phyloP scores from a whole-genome alignment of 2,888 invertebrate species.

The Nymphalis c-album region DNA sequence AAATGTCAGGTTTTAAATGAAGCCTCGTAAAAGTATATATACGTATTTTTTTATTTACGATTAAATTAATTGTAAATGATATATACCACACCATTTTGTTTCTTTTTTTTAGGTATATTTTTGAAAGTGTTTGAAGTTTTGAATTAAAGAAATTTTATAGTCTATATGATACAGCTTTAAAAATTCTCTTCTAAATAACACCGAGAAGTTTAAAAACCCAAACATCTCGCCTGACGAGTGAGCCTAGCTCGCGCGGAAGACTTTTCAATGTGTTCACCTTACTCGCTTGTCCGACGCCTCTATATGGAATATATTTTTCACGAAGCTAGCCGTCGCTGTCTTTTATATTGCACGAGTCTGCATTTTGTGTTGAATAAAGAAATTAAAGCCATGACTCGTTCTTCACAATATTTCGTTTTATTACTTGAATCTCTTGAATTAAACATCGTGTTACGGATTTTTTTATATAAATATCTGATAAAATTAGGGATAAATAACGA shows the following conservation, averaged over 20 bases:
- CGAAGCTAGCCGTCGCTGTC: constrained; percentile 56
- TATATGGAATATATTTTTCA: constrained; percentile 62
- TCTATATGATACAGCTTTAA: not conserved
- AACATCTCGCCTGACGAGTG: constrained; percentile 46
- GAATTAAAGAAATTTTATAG: not conserved
- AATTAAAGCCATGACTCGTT: constrained; percentile 36
- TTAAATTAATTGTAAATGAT: no score
- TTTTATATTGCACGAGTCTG: constrained; percentile 38
- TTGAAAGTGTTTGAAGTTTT: no score
- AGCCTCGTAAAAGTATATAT: no score
- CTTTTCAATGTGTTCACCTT: constrained; percentile 58
- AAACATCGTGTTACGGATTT: constrained; percentile 13
- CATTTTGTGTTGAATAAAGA: constrained; percentile 40
- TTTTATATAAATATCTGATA: not conserved
- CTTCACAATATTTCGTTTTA: constrained; percentile 21
- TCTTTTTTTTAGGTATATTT: no score
- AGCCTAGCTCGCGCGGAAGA: constrained; percentile 53
- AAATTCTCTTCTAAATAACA: not conserved
- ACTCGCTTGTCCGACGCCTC: constrained; percentile 48
- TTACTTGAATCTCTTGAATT: constrained; percentile 11
- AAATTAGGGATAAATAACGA: not conserved
- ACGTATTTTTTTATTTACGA: no score
- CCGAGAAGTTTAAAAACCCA: constrained; percentile 46
- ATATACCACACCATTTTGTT: no score
- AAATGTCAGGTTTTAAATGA: no score